Evolutionary conservation across 2,113 vertebrate genomes (phyloP), one percentile per base, ranked within the genome.

Genomic region (Asarcornis scutulata): DNA sequence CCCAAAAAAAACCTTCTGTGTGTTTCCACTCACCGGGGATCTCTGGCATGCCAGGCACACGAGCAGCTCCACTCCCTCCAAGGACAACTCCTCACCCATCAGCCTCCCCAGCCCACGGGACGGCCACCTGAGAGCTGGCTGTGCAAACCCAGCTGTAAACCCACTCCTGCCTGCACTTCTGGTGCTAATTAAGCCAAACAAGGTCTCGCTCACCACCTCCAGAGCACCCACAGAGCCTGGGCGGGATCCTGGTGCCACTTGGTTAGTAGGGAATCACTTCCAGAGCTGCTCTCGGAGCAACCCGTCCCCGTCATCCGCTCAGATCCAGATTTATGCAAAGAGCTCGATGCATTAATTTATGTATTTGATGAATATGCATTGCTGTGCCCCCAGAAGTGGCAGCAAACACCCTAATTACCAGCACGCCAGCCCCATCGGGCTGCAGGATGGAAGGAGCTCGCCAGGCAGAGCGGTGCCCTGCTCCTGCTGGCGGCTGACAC

Each of bases 341-440:
- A 69, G 74, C 83, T 89, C 89, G 87, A 91, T 67, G 8, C 16
- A 6, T 38, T 85, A 22, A 94, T 96, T 96, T 96, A 42, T 94
- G 94, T 96, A 91, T 85, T 94, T 96, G 88, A 97, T 94, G 94
- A 95, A 96, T 96, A 95, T 52, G 88, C 92, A 94, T 66, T 83
- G 89, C 91, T 25, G 11, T 3, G 2, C 71, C 71, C 63, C 26
- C 3, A 87, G 86, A 89, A 94, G 88, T 83, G 93, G 96, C 93
- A 96, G 93, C 91, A 96, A 97, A 97, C 92, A 96, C 95, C 92
- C 88, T 96, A 96, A 96, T 97, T 96, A 92, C 91, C 83, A 83
- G 75, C 56, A 55, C 48, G 17, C 40, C n/a, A 67, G 79, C 42
- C 77, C 67, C 74, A 69, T 22, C 1, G 16, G 77, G 83, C 67